Evolutionary conservation across 2,113 vertebrate species (phyloP), one percentile per base, ranked within the genome.

Genomic region (Labeo catla): DNA sequence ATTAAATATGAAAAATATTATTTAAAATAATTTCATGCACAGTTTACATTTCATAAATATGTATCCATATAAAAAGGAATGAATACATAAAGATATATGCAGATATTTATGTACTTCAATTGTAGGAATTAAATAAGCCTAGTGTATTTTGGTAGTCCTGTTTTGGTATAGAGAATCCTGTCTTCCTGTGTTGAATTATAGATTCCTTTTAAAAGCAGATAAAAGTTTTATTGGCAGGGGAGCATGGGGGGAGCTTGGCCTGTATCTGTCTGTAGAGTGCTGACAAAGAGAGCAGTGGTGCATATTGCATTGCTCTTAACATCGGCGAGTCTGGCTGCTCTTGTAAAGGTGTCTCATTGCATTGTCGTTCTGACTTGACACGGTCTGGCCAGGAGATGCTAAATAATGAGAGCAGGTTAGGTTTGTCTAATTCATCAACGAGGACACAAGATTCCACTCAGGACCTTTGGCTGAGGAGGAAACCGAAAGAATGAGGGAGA

Each of bases 251-350:
- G 91, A 89, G 91, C 63, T 91, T 66, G 90, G 92, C 92, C 90
- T 91, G 81, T 43, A 84, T 93, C 90, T 89, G 89, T 54, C 70
- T 91, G 90, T 90, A 88, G 89, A 86, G 84, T 50, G 86, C 93
- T 91, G 91, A 94, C 93, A 94, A 94, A 93, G 92, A 93, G 91
- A 93, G 92, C 9, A 92, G 92, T 92, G 91, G 92, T 94, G 92
- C 92, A 95, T 94, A 94, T 94, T 93, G 93, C 92, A 94, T 94
- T 92, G 91, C 92, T 93, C 91, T 93, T 93, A 94, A 94, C 93
- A 93, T 93, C 91, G 47, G 90, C 85, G 90, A 91, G 91, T 90
- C 88, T 78, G 88, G 86, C 90, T 91, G 86, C 84, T 92, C 91
- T 93, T 87, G 92, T 94, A 94, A 95, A 95, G 92, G 89, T 92